These are phyloP conservation scores for Cephalopholis sonnerati DNA, from an alignment of 2,113 vertebrate species.

Conservation along the genomic window DNA sequence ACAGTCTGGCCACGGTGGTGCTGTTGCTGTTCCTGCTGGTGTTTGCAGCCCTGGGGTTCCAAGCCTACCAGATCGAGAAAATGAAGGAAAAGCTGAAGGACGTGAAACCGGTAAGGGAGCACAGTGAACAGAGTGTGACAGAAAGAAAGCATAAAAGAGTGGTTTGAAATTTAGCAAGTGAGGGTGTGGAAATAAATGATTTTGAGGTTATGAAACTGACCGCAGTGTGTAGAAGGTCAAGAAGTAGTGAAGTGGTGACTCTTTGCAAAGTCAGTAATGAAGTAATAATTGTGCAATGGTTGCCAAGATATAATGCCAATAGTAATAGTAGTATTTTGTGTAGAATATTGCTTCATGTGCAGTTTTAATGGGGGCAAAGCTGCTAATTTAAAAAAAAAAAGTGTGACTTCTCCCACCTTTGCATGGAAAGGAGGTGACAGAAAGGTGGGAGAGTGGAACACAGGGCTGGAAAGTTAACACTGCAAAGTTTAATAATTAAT, in stretches of 20 bases:
- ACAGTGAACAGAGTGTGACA: not conserved
- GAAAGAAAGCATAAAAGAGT: not conserved
- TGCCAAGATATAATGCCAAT: not conserved
- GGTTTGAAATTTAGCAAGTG: not conserved
- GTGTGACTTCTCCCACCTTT: slow-evolving; percentile 29
- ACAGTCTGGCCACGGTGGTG: slow-evolving; percentile 5
- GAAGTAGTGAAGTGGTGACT: not conserved
- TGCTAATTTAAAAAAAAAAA: slow-evolving; percentile 8
- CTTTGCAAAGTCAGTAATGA: not conserved
- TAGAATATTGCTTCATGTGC: not conserved
- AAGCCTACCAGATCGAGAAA: slow-evolving; percentile 63
- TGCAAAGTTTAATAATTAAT: slow-evolving; percentile 38
- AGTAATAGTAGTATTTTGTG: not conserved
- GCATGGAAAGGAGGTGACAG: not conserved
- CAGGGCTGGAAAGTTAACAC: slow-evolving; percentile 48
- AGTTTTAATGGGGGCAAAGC: not conserved
- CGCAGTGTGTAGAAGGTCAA: not conserved
- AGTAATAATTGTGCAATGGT: not conserved
- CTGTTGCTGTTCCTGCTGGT: slow-evolving; percentile 74
- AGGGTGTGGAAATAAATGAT: not conserved
- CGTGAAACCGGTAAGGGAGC: slow-evolving; percentile 53
- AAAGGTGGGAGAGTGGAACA: slow-evolving; percentile 59
- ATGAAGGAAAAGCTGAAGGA: slow-evolving; percentile 58
- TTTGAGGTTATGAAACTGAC: not conserved
- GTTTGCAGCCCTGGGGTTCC: slow-evolving; percentile 71